phyloP scores from a whole-genome alignment of 2,797 vertebrate genomes.

The Dromococcyx pavoninus region DNA sequence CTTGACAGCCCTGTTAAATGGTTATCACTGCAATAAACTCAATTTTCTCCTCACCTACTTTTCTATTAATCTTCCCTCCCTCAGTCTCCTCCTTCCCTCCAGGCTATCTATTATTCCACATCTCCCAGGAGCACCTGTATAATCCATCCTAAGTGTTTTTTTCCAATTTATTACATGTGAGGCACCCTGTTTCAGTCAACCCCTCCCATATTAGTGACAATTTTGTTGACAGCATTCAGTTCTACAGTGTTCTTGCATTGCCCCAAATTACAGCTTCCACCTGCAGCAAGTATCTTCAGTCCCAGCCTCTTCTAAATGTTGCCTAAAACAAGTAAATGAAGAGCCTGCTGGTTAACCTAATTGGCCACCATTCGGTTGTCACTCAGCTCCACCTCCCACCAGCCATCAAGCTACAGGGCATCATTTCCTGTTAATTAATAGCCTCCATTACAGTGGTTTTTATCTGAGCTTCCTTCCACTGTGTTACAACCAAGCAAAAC shows the following conservation, averaged over 20 bases:
- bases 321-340: not conserved
- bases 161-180: not conserved
- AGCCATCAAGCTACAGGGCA: not conserved
- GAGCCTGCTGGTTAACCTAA: conserved; percentile 23
- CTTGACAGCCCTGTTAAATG: not conserved
- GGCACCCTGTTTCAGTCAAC: not conserved
- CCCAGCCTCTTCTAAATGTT: not conserved
- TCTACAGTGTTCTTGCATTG: not conserved
- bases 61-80: not conserved
- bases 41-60: not conserved
- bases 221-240: not conserved
- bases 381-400: not conserved
- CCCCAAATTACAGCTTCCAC: not conserved
- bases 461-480: not conserved
- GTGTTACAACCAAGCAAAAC: not conserved
- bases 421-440: conserved; percentile 8
- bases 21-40: not conserved
- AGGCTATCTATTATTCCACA: not conserved
- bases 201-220: not conserved
- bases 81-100: not conserved
- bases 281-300: not conserved
- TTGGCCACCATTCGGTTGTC: not conserved
- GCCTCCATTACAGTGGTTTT: not conserved
- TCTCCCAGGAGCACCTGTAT: not conserved
- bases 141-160: not conserved